Conservation (phyloP, 2,888 invertebrate genomes). For the Leucoptera coffeella region DNA sequence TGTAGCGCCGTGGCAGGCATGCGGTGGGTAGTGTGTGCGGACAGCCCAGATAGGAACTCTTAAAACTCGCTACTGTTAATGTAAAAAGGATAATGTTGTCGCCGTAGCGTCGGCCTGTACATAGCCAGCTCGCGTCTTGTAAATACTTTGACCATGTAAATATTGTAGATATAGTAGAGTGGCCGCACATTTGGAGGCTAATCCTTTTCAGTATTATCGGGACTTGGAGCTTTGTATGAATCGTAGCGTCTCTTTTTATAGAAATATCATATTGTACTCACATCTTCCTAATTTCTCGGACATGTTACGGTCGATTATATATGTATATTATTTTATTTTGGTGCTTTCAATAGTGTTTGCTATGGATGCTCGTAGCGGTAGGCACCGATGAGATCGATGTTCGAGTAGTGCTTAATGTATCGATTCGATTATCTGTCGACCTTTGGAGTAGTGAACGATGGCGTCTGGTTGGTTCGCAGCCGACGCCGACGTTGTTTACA, state of each 20-base stretch:
- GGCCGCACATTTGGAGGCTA: slow-evolving; percentile 19
- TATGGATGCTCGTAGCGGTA: no score
- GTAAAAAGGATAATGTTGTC: slow-evolving; percentile 39
- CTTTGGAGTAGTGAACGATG: no score
- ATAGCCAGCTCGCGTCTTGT: no score
- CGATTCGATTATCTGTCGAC: no score
- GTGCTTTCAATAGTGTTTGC: no score
- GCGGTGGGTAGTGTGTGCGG: slow-evolving; percentile 38
- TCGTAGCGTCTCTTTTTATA: slow-evolving; percentile 3
- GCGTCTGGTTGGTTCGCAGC: slow-evolving; percentile 16
- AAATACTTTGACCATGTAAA: slow-evolving; percentile 36
- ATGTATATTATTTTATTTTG: no score
- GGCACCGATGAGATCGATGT: no score
- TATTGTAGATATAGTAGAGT: slow-evolving; percentile 20
- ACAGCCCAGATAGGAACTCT: slow-evolving; percentile 66
- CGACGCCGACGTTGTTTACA: slow-evolving; percentile 24
- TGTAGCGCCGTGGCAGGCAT: no score
- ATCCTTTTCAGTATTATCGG: slow-evolving; percentile 37
- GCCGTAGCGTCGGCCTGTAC: slow-evolving; percentile 11
- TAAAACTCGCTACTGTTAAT: slow-evolving; percentile 71
- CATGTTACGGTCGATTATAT: no score
- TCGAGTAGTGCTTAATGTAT: no score
- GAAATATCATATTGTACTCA: no score
- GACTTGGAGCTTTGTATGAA: slow-evolving; percentile 20
- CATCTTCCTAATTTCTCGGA: no score